Base-by-base conservation (phyloP, 2,888 invertebrate species). In the Yponomeuta sedellus region DNA sequence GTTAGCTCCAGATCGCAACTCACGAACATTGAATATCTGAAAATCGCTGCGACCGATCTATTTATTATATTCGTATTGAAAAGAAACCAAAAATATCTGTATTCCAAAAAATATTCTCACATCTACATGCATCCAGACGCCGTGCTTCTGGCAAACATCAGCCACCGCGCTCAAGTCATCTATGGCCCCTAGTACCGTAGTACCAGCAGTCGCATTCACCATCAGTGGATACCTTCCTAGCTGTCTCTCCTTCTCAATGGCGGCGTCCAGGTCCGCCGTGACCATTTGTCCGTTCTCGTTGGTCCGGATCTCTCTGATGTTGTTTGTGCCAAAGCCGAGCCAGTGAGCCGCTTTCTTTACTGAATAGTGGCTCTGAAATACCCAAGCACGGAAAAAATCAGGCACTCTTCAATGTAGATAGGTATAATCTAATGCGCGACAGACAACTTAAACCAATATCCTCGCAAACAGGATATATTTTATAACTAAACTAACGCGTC, bases 41-140 rank as follows among this genome's bases (percentile, higher is more conserved):
- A 28, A 28, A 34, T 34, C 34, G 34, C 34, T 5, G 8, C 8
- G 28, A 5, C 28, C 28, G 5, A 28, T 4, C 5, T 5, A 4
- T 4, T 5, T 4, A 28, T 4, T 28, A 4, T 8, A 8, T 34
- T 8, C 34, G 6, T 2, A 34, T 8, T 34, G 34, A 34, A 8
- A 8, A 34, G 0, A 34, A 34, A 34, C 34, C 10, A 34, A 34
- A 34, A 34, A 25, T 34, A 34, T 34, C 1, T 8, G 5, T 34
- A 34, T 34, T 5, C 34, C 34, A 34, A 34, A 34, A 34, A 6
- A 28, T 44, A 16, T 52, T 90, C 94, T 85, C 78, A 95, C 95
- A 87, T 97, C 97, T 69, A 96, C 94, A 81, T 97, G 97, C 77
- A 97, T 83, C 97, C 97, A 97, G 10, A 97, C 76, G 0, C 87